Evolutionary conservation across 2,888 invertebrate species (phyloP).

Genomic region (Chymomyza procnemis): DNA sequence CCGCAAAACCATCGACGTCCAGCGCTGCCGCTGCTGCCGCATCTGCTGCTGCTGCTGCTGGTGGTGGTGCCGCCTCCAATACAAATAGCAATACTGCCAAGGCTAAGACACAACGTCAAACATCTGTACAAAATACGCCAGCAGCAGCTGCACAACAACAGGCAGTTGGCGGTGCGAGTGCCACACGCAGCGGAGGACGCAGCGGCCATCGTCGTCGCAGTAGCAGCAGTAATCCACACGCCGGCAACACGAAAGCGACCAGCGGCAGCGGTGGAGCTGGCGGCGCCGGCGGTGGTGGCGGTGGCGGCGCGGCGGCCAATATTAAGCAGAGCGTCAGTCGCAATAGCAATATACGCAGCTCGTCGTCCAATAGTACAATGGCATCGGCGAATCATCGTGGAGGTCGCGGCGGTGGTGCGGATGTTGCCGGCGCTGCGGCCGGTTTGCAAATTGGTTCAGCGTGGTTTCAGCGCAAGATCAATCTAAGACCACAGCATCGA

Average conservation of each 20-base stretch:
- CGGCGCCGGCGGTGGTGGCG: slow-evolving; percentile 61
- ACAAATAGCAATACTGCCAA: slow-evolving; percentile 15
- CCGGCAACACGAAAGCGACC: slow-evolving; percentile 70
- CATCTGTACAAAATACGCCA: slow-evolving; percentile 41
- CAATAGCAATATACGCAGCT: slow-evolving; percentile 78
- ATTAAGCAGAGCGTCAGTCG: slow-evolving; percentile 77
- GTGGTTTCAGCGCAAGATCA: slow-evolving; percentile 98
- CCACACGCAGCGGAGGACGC: slow-evolving; percentile 56
- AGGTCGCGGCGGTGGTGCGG: slow-evolving; percentile 69
- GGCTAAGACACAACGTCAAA: slow-evolving; percentile 38
- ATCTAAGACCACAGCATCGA: slow-evolving; percentile 95
- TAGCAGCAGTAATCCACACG: slow-evolving; percentile 72
- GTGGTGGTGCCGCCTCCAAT: slow-evolving; percentile 3
- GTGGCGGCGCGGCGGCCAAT: slow-evolving; percentile 49
- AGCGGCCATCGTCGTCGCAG: slow-evolving; percentile 69
- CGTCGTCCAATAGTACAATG: slow-evolving; percentile 79
- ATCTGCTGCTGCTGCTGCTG: slow-evolving; percentile 36
- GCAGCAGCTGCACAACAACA: slow-evolving; percentile 29
- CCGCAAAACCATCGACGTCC: slow-evolving; percentile 68
- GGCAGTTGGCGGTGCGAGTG: slow-evolving; percentile 20
- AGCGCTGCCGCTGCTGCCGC: slow-evolving; percentile 72
- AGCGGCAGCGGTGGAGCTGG: slow-evolving; percentile 74
- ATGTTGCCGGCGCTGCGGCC: slow-evolving; percentile 78
- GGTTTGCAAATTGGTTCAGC: slow-evolving; percentile 97
- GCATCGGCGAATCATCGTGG: slow-evolving; percentile 79